Evolutionary conservation across 2,888 invertebrate species (phyloP).

Genomic region (Drosophila greeni): DNA sequence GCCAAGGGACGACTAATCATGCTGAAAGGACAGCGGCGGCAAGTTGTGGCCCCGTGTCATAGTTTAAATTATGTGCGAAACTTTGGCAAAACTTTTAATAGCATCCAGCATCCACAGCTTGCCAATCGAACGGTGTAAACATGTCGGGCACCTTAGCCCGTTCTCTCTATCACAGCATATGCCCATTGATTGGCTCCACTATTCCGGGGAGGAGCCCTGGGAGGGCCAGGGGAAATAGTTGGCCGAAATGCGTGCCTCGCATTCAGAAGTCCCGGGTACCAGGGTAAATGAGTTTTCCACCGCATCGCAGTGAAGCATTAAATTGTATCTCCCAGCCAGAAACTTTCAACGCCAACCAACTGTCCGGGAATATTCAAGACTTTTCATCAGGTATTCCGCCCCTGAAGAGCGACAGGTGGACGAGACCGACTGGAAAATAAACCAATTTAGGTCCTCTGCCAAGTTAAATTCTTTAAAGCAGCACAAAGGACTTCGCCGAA

Average conservation of each 20-base stretch:
- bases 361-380: slow-evolving; percentile 30
- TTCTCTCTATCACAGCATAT: slow-evolving; percentile 47
- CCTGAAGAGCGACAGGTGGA: slow-evolving; percentile 25
- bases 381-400: slow-evolving; percentile 8
- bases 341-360: slow-evolving; percentile 30
- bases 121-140: slow-evolving; percentile 43
- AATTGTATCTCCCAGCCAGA: slow-evolving; percentile 64
- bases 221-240: slow-evolving; percentile 16
- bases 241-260: slow-evolving; percentile 56
- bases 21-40: slow-evolving; percentile 33
- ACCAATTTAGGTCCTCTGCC: slow-evolving; percentile 8
- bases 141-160: slow-evolving; percentile 26
- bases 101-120: slow-evolving; percentile 58
- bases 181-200: slow-evolving; percentile 67
- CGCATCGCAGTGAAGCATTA: slow-evolving; percentile 64
- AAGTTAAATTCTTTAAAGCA: slow-evolving; percentile 17
- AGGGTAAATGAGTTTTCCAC: slow-evolving; percentile 54
- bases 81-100: slow-evolving; percentile 69
- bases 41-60: slow-evolving; percentile 49
- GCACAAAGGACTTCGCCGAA: neutral
- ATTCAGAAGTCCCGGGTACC: slow-evolving; percentile 32
- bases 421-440: neutral
- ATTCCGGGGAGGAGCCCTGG: slow-evolving; percentile 30
- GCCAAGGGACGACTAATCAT: slow-evolving; percentile 57
- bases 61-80: slow-evolving; percentile 72